Conservation (phyloP, 30 jellyfish, hydroid and myxozoan genomes). For the Rhopilema esculentum region DNA sequence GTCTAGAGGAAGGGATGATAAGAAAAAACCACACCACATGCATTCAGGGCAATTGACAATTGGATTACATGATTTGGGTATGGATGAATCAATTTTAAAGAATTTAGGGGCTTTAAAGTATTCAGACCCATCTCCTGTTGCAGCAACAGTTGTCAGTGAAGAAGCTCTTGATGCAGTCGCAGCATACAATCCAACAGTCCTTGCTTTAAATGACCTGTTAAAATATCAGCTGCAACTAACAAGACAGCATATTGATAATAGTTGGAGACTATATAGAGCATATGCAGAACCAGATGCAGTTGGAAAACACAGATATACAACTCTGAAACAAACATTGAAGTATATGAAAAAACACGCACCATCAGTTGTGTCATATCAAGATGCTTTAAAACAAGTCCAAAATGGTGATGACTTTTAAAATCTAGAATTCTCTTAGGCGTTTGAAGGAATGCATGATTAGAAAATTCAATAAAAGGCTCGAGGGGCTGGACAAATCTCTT, state of each 20-base stretch:
- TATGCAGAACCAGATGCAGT: conserved; percentile 66
- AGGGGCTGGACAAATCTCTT: too few relatives aligned
- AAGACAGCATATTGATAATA: conserved; percentile 73
- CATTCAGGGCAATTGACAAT: not conserved
- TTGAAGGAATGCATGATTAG: too few relatives aligned
- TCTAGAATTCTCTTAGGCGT: too few relatives aligned
- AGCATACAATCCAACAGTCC: conserved; percentile 80
- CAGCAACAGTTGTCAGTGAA: conserved; percentile 70
- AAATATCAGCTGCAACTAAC: conserved; percentile 77
- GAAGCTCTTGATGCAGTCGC: conserved; percentile 81
- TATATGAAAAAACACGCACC: conserved; percentile 72
- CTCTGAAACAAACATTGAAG: conserved; percentile 78
- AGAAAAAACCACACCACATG: not conserved
- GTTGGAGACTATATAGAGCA: conserved; percentile 88
- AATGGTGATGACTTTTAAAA: conserved; percentile 12
- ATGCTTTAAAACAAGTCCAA: conserved; percentile 73
- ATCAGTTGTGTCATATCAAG: conserved; percentile 71
- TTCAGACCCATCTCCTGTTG: conserved; percentile 70
- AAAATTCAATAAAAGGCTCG: too few relatives aligned
- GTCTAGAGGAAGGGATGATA: not conserved
- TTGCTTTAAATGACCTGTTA: conserved; percentile 85
- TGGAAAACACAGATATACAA: conserved; percentile 68
- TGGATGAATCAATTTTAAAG: conserved; percentile 7
- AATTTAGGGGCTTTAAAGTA: conserved; percentile 24
- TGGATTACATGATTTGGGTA: conserved; percentile 15